phyloP scores from a whole-genome alignment of 2,797 vertebrate genomes.

The Tokudaia muenninki region DNA sequence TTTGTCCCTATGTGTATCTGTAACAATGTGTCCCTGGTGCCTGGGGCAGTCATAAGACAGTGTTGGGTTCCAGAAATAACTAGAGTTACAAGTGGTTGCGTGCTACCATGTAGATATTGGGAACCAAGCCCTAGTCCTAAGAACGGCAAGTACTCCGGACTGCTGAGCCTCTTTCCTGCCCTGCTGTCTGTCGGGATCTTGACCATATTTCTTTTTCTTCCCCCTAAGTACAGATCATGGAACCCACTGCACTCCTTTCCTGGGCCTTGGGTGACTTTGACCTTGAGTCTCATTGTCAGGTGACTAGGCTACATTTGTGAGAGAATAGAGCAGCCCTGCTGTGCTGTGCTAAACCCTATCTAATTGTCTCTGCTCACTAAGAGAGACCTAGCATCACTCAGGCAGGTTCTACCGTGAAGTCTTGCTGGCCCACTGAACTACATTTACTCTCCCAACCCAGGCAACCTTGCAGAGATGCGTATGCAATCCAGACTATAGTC shows the following conservation, averaged over 20 bases:
- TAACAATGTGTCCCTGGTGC: not conserved
- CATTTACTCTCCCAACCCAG: not conserved
- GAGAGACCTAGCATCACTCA: not conserved
- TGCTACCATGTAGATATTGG: too few relatives aligned
- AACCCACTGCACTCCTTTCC: not conserved
- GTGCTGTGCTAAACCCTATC: not conserved
- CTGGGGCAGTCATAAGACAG: not conserved
- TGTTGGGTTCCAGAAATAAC: not conserved
- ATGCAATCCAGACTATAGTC: not conserved
- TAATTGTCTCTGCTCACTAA: not conserved
- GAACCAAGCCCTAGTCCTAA: not conserved
- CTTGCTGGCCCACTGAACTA: not conserved
- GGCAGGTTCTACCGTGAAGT: not conserved
- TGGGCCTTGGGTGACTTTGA: not conserved
- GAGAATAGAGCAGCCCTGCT: not conserved
- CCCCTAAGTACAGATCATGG: not conserved
- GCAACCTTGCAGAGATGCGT: not conserved
- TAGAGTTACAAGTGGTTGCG: not conserved
- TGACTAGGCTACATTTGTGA: not conserved
- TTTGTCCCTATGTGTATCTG: not conserved
- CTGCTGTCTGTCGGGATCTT: not conserved
- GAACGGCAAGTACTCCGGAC: too few relatives aligned
- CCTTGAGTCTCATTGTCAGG: not conserved
- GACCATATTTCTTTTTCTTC: not conserved
- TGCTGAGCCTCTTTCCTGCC: not conserved